Evolutionary conservation across 2,888 invertebrate species (phyloP), one percentile per base, ranked within the genome.

Genomic region (Silvanus unidentatus): DNA sequence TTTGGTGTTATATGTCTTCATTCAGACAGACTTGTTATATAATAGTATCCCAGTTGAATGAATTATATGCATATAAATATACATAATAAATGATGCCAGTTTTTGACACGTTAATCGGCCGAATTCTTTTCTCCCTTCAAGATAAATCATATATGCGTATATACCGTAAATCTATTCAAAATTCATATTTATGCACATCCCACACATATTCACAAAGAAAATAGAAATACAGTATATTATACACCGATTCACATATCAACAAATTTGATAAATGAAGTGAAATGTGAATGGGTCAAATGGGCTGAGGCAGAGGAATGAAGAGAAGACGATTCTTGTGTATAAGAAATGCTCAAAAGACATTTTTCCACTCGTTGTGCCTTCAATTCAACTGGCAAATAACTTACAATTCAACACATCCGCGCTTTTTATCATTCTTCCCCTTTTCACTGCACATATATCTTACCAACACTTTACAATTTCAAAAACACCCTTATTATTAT

Each of bases 71-170:
- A 22, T 8, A 22, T 3, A 5, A 3, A 22, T 8, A 22, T 8
- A 22, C 22, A 22, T 54, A 52, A 58, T 58, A 62, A 60, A 60
- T 57, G 60, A 57, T 48, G 49, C 53, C 47, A 49, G 59, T 49
- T 52, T 56, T 52, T 60, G 60, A 62, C 58, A 60, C 55, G 55
- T 59, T 60, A 57, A 60, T 58, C 60, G 60, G 3, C 48, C 49
- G 50, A 49, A 46, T 49, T 41, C 29, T 39, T 40, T 22, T 22
- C 8, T 22, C 22, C 8, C 22, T 22, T 22, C 22, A 22, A 22
- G 22, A 22, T 22, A 22, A 22, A 22, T 22, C 22, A 22, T 8
- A 22, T 22, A 22, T 22, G 3, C 22, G 8, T 22, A 22, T 22
- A 22, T n/a, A n/a, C n/a, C 22, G 22, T 22, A 22, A 22, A 22